Base-by-base conservation (phyloP, 2,113 vertebrate genomes). In the Eublepharis macularius region DNA sequence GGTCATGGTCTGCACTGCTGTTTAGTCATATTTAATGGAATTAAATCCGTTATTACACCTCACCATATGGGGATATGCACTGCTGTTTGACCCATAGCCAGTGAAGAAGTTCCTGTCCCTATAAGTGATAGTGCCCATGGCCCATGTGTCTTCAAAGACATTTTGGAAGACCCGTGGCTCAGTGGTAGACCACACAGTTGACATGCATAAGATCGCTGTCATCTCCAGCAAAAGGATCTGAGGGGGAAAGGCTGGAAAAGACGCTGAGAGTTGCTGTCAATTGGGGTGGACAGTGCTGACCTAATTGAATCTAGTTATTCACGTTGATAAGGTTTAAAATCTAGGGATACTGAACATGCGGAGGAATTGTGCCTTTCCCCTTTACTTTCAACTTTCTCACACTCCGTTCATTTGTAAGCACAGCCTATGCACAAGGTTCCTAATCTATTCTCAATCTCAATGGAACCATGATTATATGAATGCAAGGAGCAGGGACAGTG, bases 1-100 rank as follows among this genome's bases (percentile, higher is more conserved):
- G 74, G 39, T 77, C 82, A 91, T 17, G 6, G 21, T 83, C 82
- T 69, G 75, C 84, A 81, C 82, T 90, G 72, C 0, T 0, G 41
- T 73, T 85, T 89, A 91, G 78, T 39, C 63, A 0, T 54, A 17
- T 87, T 32, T 87, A 94, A 92, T 78, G 78, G 92, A 81, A 92
- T 69, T 36, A 63, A 63, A 29, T 29, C 26, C 8, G 24, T 10
- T 5, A 10, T 63, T 63, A 63, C n/a, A n/a, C n/a, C n/a, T n/a
- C n/a, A n/a, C n/a, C n/a, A n/a, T n/a, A n/a, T n/a, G n/a, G n/a
- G n/a, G n/a, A n/a, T n/a, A 80, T 73, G 43, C 17, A 74, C 26
- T 74, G 8, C 11, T 47, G 29, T 47, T 47, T 29, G n/a, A 49
- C 45, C 16, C 47, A 45, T 11, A n/a, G 26, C 45, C 29, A 49